Base-by-base conservation (phyloP, 2,113 vertebrate species). In the Sula dactylatra region DNA sequence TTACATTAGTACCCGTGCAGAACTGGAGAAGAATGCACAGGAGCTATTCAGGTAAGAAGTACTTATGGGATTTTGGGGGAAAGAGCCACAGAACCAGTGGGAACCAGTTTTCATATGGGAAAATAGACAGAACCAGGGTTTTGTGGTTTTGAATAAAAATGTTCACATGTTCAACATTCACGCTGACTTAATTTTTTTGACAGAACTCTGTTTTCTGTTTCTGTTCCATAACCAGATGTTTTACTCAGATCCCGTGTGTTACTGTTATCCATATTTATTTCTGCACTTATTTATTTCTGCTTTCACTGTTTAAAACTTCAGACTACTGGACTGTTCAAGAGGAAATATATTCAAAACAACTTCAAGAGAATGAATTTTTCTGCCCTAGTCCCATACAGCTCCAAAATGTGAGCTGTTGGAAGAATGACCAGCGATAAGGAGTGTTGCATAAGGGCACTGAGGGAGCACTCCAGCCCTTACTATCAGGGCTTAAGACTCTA, bases 161-260 rank as follows among this genome's bases (percentile, higher is more conserved):
- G 42, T 49, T 55, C 69, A 3, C 16, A 6, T 1, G 13, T 40
- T 38, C 58, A 42, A 5, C 56, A 27, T 22, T 27, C 58, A 65
- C 1, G 0, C 3, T 44, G 55, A 38, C 38, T 55, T 17, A 26
- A 4, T 16, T n/a, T 18, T 4, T 76, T 61, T 86, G 13, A 14
- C 64, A 66, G 27, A 31, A 3, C 7, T 84, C 71, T 36, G 31
- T 38, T 38, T 25, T 72, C 44, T 69, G n/a, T 25, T 58, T 31
- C 78, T 66, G 18, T 27, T 21, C 2, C n/a, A 21, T 17, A 52
- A 6, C 11, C 40, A 73, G 55, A 11, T n/a, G 31, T 82, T 88
- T 94, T 82, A 81, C 76, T 88, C 64, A 11, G 17, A 22, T 38
- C 40, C 66, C 26, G 4, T 2, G 44, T 22, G 18, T 34, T 26